A percentile compares a stretch with the other conserved stretches of the same genome.
Conservation (phyloP, 2,888 invertebrate genomes). For the Xestoiulus laeticollis region DNA sequence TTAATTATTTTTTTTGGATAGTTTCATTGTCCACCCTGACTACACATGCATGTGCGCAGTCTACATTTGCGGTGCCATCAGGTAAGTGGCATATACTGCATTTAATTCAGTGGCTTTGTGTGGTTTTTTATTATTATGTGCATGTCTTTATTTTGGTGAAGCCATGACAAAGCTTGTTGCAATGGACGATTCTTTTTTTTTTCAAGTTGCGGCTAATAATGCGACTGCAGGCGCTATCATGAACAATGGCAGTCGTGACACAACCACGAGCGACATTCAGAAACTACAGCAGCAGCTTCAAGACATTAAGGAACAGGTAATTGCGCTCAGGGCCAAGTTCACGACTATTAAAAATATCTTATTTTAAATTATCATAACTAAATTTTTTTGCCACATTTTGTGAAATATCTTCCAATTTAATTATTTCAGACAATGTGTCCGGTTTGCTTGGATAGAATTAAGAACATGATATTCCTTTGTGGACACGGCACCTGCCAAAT, state of each 20-base stretch:
- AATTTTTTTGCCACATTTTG: neutral
- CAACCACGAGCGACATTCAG: constrained; percentile 80
- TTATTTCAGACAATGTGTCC: constrained; percentile 90
- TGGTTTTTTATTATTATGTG: neutral
- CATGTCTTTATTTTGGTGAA: neutral
- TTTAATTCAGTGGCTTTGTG: no score
- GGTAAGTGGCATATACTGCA: constrained; percentile 27
- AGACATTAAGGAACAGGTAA: constrained; percentile 96
- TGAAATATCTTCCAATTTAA: no score
- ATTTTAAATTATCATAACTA: neutral
- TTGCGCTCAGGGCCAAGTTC: neutral
- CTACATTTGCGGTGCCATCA: constrained; percentile 25
- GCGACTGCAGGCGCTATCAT: constrained; percentile 56
- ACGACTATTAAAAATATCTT: neutral
- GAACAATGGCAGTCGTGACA: constrained; percentile 76
- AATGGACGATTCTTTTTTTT: constrained; percentile 51
- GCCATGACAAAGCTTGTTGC: neutral
- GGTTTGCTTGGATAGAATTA: constrained; percentile 95
- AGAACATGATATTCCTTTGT: constrained; percentile 98
- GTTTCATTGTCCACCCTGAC: constrained; percentile 52
- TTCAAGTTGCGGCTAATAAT: constrained; percentile 66
- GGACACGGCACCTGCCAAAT: constrained; percentile 98
- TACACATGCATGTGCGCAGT: constrained; percentile 49
- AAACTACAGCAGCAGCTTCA: constrained; percentile 93
- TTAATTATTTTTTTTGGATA: neutral